These are phyloP conservation scores for Diploptera punctata DNA, from an alignment of 2,888 invertebrate species.

Conservation along the genomic window DNA sequence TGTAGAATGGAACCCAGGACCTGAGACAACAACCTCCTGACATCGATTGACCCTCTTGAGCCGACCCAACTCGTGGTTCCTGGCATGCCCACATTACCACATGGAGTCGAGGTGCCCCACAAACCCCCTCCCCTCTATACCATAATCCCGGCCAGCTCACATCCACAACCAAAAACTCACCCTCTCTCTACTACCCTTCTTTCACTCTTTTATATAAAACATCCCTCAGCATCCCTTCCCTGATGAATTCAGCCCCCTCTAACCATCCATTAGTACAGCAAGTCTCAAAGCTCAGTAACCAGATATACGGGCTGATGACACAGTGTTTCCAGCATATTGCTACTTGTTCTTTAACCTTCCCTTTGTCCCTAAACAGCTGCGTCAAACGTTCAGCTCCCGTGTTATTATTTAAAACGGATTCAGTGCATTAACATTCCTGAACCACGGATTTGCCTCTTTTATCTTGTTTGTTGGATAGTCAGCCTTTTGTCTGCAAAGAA, in stretches of 20 bases:
- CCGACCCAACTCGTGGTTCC: slow-evolving; percentile 21
- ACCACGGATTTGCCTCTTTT: too few relatives aligned
- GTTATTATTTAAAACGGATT: too few relatives aligned
- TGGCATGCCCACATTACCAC: slow-evolving; percentile 26
- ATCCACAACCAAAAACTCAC: slow-evolving; percentile 41
- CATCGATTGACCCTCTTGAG: neutral
- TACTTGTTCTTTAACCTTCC: too few relatives aligned
- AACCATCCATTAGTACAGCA: slow-evolving; percentile 28
- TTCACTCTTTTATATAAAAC: slow-evolving; percentile 41
- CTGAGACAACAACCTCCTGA: neutral
- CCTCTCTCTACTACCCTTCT: slow-evolving; percentile 37
- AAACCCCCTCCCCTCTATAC: slow-evolving; percentile 33
- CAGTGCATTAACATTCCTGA: too few relatives aligned
- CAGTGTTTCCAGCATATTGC: too few relatives aligned
- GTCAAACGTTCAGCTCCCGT: too few relatives aligned
- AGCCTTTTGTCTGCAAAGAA: too few relatives aligned
- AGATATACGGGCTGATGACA: neutral
- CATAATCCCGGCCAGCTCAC: slow-evolving; percentile 38
- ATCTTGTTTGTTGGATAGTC: too few relatives aligned
- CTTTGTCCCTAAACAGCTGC: too few relatives aligned
- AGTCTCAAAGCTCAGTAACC: slow-evolving; percentile 21
- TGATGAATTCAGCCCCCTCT: slow-evolving; percentile 26
- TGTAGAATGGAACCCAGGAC: too few relatives aligned
- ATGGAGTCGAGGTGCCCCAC: slow-evolving; percentile 31
- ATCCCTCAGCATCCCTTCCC: slow-evolving; percentile 31